These are phyloP conservation scores for Bombus sibiricus DNA, from an alignment of 1,140 invertebrate species.

Conservation along the genomic window DNA sequence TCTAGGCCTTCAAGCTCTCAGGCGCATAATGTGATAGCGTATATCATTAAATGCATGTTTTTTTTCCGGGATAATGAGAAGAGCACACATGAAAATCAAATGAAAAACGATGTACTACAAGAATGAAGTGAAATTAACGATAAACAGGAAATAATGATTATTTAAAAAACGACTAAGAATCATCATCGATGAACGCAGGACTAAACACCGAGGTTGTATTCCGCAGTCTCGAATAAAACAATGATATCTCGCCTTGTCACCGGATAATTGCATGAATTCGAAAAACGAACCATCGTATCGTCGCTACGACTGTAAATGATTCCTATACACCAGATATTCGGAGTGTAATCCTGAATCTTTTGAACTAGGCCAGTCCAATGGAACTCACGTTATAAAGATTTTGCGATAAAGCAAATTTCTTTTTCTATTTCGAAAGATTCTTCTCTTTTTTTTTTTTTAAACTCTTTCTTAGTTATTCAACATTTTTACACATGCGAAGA, in stretches of 20 bases:
- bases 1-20: conserved; percentile 74
- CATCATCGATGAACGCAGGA: background rate
- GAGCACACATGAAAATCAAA: conserved; percentile 51
- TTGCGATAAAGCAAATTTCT: background rate
- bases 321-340: too few relatives aligned
- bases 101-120: conserved; percentile 2
- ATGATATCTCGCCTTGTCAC: background rate
- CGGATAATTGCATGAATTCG: background rate
- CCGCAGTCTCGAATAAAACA: background rate
- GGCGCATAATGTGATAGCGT: conserved; percentile 54
- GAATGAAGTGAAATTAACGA: background rate
- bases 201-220: background rate
- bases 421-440: too few relatives aligned
- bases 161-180: background rate
- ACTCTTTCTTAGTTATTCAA: background rate
- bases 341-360: conserved; percentile 7
- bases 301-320: background rate
- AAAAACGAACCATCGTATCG: background rate
- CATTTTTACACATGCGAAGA: background rate
- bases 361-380: conserved; percentile 41
- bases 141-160: background rate
- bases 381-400: background rate
- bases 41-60: conserved; percentile 59
- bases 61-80: conserved; percentile 48
- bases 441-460: background rate